These are phyloP conservation scores for Melanaphis sacchari DNA, from an alignment of 1,140 invertebrate genomes.

Conservation along the genomic window DNA sequence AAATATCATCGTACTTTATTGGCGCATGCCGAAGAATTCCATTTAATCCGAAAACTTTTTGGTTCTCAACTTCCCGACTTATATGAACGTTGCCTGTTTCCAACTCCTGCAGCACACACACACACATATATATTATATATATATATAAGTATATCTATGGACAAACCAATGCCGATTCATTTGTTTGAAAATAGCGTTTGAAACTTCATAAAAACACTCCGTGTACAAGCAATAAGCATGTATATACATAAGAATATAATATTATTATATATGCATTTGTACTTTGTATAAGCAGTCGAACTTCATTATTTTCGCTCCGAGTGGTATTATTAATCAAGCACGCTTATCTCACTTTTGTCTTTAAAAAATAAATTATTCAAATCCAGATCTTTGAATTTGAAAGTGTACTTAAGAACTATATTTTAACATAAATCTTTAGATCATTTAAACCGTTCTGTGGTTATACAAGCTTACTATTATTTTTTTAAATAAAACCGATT, in stretches of 20 bases:
- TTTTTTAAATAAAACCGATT: no score
- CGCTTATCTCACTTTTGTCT: no score
- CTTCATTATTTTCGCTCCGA: neutral
- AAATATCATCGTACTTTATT: neutral
- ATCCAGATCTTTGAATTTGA: no score
- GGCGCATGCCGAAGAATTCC: neutral
- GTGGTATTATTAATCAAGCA: no score
- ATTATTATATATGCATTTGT: neutral
- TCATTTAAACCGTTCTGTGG: no score
- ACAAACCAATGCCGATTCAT: neutral
- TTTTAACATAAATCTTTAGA: no score
- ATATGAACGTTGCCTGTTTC: no score
- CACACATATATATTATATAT: neutral
- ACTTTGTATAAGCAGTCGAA: neutral
- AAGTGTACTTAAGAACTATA: no score
- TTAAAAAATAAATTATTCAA: no score
- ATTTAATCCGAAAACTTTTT: conserved; percentile 1
- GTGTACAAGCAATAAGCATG: no score
- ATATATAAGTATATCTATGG: neutral
- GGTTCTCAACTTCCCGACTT: neutral
- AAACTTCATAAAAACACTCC: neutral
- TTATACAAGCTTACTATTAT: no score
- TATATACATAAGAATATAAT: neutral
- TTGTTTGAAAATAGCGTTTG: neutral
- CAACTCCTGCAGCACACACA: neutral